Base-by-base conservation (phyloP, 2,888 invertebrate species). In the Micoletzkya japonica region DNA sequence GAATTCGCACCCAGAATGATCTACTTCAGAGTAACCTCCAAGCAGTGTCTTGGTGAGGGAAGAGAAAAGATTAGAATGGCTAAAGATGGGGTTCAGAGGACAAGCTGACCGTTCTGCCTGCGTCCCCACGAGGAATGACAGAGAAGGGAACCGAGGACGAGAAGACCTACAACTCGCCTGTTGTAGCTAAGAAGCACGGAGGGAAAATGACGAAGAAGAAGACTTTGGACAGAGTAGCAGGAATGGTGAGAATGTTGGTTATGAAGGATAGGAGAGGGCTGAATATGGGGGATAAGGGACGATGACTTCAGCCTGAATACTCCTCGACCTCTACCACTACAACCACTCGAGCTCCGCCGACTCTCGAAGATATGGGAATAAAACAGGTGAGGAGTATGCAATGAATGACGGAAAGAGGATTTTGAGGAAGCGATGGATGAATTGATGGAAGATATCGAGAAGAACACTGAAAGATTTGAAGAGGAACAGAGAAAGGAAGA, bases 11-110 rank as follows among this genome's bases (percentile, higher is more conserved):
- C 77, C 59, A 78, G 77, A 66, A 82, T 82, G 82, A 78, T 79
- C 70, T 82, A 82, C 73, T 79, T 84, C 70, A 76, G 81, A 30
- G 77, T 83, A 58, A 76, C 81, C 28, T 75, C 75, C 57, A 74
- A 76, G 61, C 67, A 77, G n/a, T 84, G 84, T 72, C 72, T 81
- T n/a, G 79, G 83, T 82, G 52, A 64, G 75, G 36, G n/a, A n/a
- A n/a, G n/a, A n/a, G n/a, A n/a, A n/a, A n/a, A n/a, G n/a, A n/a
- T n/a, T n/a, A n/a, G n/a, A n/a, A n/a, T n/a, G n/a, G n/a, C n/a
- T n/a, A n/a, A n/a, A n/a, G n/a, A n/a, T n/a, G n/a, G n/a, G n/a
- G n/a, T n/a, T n/a, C n/a, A n/a, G n/a, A n/a, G n/a, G n/a, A n/a
- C n/a, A n/a, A n/a, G n/a, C n/a, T n/a, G n/a, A n/a, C n/a, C n/a